Evolutionary conservation across 2,888 invertebrate genomes (phyloP), one percentile per base, ranked within the genome.

Genomic region (Limenitis camilla): DNA sequence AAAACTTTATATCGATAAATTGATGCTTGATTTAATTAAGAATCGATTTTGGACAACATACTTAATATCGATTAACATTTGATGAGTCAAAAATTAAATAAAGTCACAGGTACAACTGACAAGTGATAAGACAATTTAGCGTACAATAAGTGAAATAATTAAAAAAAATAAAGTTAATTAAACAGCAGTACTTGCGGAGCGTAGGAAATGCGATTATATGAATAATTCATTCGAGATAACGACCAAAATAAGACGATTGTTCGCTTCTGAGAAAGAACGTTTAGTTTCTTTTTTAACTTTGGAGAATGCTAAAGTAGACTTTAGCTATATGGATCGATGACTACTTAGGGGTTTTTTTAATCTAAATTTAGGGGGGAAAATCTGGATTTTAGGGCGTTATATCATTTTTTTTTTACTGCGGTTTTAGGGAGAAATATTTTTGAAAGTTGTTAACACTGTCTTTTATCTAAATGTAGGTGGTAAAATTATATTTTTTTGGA

Each of bases 191-290:
- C 67, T 61, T 61, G 58, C 53, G 45, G 61, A 70, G 70, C 76
- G 76, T 74, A 78, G 72, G 71, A 77, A 75, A 81, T 76, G 68
- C 72, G 76, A 78, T 76, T 69, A 71, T 66, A 79, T 84, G 77
- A 84, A 84, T 84, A 72, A 84, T 81, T 81, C 78, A 82, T 78
- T 68, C 60, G 59, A 70, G 75, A 78, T 77, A 77, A 76, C 74
- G 71, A 75, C 74, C 66, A 73, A 81, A 81, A 78, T 79, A 80
- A 81, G 71, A 76, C 78, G 75, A 81, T 78, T 80, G 80, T 78
- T 74, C 69, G 66, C 59, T 83, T 82, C 81, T 74, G 58, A 66
- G 79, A 81, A 83, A 45, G 64, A 61, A 61, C 62, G 67, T 67
- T 74, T 69, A 69, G 67, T 71, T 71, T 67, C 69, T 61, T 67